Base-by-base conservation (phyloP, 2,888 invertebrate genomes). In the Drosophila borborema region DNA sequence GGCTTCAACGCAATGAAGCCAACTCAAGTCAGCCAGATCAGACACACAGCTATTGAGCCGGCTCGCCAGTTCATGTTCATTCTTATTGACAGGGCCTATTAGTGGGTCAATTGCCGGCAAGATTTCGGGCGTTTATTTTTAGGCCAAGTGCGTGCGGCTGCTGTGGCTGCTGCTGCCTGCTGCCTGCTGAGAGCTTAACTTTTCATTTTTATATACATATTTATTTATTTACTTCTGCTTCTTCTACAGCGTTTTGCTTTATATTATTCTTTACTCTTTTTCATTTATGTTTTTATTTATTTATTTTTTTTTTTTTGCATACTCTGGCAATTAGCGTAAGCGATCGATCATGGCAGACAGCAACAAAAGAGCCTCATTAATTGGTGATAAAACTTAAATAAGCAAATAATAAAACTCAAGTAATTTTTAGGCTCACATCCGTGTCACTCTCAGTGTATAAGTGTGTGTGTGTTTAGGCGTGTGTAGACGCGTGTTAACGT, bases 301-400 rank as follows among this genome's bases (percentile, higher is more conserved):
- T 23, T 23, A 23, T 23, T 23, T 23, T 4, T 23, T 34, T 18
- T 34, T 72, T 74, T 87, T 78, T 81, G 82, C 74, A 70, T 90
- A 82, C 91, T 64, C 70, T 69, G 73, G 65, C 82, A 88, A 88
- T 88, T 88, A 87, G 84, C 89, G 81, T 77, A 72, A 84, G 59
- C 80, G 82, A 84, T 77, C 81, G 74, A 86, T 80, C 81, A 64
- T 64, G 75, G 64, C 72, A 72, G 38, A 60, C 64, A 49, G 49
- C 61, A 56, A 62, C 63, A 64, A 67, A 68, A 65, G 70, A 74
- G 62, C 43, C 48, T 77, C 65, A 80, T 81, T 85, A 80, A 82
- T 80, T 80, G 85, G 83, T 86, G 89, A 84, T 92, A 92, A 91
- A 91, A 90, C 72, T 80, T 86, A 91, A 90, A 80, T 86, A 87